Base-by-base conservation (phyloP, 1,140 invertebrate species). In the Phymastichus coffea region DNA sequence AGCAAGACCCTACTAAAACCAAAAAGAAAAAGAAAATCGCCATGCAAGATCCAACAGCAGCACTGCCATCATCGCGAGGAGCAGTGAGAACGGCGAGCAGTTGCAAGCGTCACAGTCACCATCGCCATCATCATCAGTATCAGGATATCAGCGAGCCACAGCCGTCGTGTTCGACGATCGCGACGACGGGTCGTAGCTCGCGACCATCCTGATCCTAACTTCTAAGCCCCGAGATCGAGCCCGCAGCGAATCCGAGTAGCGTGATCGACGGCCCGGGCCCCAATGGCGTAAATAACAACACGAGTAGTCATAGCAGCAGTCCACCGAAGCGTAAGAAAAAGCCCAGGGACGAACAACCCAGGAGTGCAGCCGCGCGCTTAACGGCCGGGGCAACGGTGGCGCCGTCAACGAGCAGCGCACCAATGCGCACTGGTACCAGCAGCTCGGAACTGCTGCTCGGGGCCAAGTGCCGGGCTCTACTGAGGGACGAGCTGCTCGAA, bases 401-500 rank as follows among this genome's bases (percentile, higher is more conserved):
- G 15, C 57, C 48, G 8, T 59, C 57, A 0, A 14, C 37, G 0
- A 51, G 47, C 2, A 53, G 25, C 1, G 51, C 7, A 9, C 12
- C 43, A 6, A 61, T 61, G 58, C 58, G 52, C 12, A n/a, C 51
- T 1, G 49, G 40, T 2, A n/a, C n/a, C n/a, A n/a, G n/a, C n/a
- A 61, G 51, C 22, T 61, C 58, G 4, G 58, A 61, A 17, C 48
- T 61, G 0, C 59, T 55, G 10, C 26, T 56, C 14, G 52, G 55
- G 12, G 52, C 44, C 30, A 61, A 61, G 22, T 55, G 37, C 25
- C 53, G 48, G 1, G 53, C 56, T 3, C 25, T 62, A 22, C 33
- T 62, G 3, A 25, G 40, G 6, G 53, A 61, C 66, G 70, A 76
- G 60, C 71, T 75, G 19, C 79, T 85, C 70, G 83, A 84, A 72